Evolutionary conservation across 2,113 vertebrate genomes (phyloP).

Genomic region (Emberiza fucata): DNA sequence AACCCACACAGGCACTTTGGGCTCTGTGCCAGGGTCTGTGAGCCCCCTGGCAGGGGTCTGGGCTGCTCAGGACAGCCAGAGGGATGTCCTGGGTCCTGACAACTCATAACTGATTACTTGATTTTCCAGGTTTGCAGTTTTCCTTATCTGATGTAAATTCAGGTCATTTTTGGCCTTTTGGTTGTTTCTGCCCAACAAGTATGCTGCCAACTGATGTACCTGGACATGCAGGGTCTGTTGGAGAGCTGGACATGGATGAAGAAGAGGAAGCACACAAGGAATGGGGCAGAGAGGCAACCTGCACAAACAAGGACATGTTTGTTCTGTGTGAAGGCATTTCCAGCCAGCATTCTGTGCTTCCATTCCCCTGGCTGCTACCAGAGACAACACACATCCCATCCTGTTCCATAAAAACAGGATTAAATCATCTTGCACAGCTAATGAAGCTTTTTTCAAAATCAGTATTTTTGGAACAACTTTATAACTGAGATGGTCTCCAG

Average conservation of each 20-base stretch:
- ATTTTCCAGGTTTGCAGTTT: neutral
- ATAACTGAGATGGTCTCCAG: neutral
- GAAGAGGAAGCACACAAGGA: neutral
- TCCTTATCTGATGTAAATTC: neutral
- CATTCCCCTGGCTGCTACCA: neutral
- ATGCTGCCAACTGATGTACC: neutral
- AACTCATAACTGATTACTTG: no score
- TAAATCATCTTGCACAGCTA: neutral
- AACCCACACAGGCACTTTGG: no score
- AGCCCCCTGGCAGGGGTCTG: no score
- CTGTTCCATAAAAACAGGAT: neutral
- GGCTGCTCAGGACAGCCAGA: no score
- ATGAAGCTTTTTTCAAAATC: neutral
- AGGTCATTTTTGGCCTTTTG: neutral
- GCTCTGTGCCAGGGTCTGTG: no score
- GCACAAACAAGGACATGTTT: neutral
- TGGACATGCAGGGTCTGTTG: rapidly evolving
- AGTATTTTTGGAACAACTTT: neutral
- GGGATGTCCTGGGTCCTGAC: no score
- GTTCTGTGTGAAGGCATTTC: neutral
- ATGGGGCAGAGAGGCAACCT: neutral
- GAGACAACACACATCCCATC: neutral
- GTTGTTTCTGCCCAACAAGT: neutral
- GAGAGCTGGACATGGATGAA: neutral
- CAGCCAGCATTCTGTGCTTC: neutral